Conservation (phyloP, 2,888 invertebrate species). For the Lysandra coridon region DNA sequence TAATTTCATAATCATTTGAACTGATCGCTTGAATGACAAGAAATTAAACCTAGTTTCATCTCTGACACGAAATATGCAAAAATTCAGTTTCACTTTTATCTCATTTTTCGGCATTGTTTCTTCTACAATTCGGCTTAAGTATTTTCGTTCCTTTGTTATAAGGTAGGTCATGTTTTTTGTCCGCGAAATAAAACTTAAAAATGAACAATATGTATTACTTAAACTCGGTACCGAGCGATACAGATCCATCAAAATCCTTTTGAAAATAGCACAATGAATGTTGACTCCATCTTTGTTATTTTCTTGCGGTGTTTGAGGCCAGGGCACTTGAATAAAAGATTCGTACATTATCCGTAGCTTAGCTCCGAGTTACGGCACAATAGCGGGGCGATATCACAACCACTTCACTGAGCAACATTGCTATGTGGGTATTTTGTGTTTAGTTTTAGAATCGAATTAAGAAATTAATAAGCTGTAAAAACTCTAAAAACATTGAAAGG, state of each 20-base stretch:
- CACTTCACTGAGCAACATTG: constrained; percentile 53
- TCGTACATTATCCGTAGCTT: constrained; percentile 69
- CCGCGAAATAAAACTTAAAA: constrained; percentile 27
- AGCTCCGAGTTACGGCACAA: constrained; percentile 60
- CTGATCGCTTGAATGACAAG: not conserved
- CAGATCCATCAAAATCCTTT: constrained; percentile 69
- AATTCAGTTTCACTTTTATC: constrained; percentile 14
- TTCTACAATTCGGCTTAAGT: constrained; percentile 27
- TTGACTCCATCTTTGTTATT: constrained; percentile 72
- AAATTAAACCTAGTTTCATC: not conserved
- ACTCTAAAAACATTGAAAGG: no score
- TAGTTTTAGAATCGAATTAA: not conserved
- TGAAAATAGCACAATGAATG: constrained; percentile 71
- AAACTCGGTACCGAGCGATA: constrained; percentile 51
- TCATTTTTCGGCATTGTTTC: constrained; percentile 25
- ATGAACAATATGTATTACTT: constrained; percentile 38
- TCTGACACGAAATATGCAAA: constrained; percentile 1
- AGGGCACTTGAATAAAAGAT: constrained; percentile 78
- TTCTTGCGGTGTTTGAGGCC: constrained; percentile 68
- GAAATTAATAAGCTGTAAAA: no score
- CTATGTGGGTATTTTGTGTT: constrained; percentile 13
- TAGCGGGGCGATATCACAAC: constrained; percentile 67
- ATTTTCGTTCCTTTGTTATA: constrained; percentile 29
- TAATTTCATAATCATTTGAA: not conserved
- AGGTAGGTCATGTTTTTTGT: constrained; percentile 33